phyloP scores from a whole-genome alignment of 2,888 invertebrate genomes.

The Dioctria rufipes region DNA sequence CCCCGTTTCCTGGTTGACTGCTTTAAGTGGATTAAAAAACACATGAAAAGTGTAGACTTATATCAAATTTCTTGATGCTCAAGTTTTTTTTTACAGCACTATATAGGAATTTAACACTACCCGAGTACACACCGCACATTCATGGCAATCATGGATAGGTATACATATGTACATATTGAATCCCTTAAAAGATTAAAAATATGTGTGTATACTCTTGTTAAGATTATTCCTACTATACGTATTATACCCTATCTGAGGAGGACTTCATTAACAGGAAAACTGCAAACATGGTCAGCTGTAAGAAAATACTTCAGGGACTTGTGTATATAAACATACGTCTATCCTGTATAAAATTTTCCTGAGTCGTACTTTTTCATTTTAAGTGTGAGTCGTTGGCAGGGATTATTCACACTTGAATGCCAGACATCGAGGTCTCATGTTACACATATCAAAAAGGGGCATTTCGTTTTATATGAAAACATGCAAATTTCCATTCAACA shows the following conservation, averaged over 20 bases:
- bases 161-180: too few species aligned
- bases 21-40: constrained; percentile 22
- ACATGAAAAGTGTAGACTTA: constrained; percentile 10
- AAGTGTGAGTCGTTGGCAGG: not conserved
- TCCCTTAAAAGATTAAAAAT: not conserved
- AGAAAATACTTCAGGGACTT: not conserved
- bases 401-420: not conserved
- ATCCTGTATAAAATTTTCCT: not conserved
- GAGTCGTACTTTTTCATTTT: not conserved
- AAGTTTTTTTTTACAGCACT: constrained; percentile 5
- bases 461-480: not conserved
- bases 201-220: not conserved
- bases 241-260: not conserved
- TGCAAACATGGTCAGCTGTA: not conserved
- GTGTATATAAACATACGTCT: not conserved
- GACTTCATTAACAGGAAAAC: not conserved
- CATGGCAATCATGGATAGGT: not conserved
- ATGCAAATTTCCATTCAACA: not conserved
- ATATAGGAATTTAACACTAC: constrained; percentile 20
- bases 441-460: not conserved
- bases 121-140: not conserved
- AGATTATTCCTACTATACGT: not conserved
- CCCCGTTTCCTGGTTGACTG: constrained; percentile 44
- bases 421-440: not conserved
- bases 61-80: constrained; percentile 25